Evolutionary conservation across 1,140 invertebrate species (phyloP).

Genomic region (Thalassaphorura encarpata): DNA sequence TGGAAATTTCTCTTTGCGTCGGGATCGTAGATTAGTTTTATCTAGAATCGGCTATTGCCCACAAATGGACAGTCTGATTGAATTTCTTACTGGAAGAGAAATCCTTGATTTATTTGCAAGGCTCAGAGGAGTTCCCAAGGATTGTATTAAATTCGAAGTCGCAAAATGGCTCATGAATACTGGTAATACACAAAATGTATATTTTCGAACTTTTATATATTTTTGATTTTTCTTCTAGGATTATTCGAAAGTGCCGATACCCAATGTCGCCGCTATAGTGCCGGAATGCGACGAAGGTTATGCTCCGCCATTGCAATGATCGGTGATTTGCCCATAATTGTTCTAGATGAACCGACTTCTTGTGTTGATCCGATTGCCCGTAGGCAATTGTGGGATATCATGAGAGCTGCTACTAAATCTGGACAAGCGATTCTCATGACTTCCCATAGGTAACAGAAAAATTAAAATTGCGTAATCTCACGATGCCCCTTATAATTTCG

Average conservation of each 20-base stretch:
- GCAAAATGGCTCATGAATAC: conserved; percentile 33
- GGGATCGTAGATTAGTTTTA: conserved; percentile 17
- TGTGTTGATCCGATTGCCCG: conserved; percentile 39
- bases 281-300: conserved; percentile 77
- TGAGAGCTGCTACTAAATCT: conserved; percentile 17
- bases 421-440: conserved; percentile 32
- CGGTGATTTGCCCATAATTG: conserved; percentile 59
- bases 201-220: too few relatives aligned
- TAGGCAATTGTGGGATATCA: conserved; percentile 40
- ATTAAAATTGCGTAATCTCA: background rate
- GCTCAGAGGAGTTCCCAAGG: conserved; percentile 41
- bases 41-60: conserved; percentile 43
- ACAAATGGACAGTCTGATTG: conserved; percentile 43
- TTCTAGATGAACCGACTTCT: conserved; percentile 45
- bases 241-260: conserved; percentile 15
- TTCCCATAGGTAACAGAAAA: conserved; percentile 35
- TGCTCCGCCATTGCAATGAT: conserved; percentile 67
- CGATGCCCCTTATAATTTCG: background rate
- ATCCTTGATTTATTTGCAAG: conserved; percentile 41
- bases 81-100: conserved; percentile 41
- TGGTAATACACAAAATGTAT: too few relatives aligned
- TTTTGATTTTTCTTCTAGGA: conserved; percentile 8
- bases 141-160: conserved; percentile 33
- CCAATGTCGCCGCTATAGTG: conserved; percentile 41
- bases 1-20: too few relatives aligned